A percentile compares a stretch with the other conserved stretches of the same genome.
These are phyloP conservation scores for Eupsilia transversa DNA, from an alignment of 2,888 invertebrate species.

Conservation along the genomic window DNA sequence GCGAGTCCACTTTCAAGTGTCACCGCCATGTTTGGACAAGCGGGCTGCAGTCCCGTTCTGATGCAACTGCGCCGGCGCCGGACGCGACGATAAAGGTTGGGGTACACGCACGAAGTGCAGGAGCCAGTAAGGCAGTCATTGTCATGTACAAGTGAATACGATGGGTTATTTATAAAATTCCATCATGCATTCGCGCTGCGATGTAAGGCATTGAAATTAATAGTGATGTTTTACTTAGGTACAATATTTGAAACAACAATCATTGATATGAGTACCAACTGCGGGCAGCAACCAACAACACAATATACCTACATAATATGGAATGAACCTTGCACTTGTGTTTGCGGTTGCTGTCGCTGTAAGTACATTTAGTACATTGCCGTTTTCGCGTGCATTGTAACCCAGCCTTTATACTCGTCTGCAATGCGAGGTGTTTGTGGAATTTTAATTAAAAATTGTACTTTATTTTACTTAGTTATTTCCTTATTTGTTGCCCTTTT, in stretches of 20 bases:
- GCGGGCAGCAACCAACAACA: not conserved
- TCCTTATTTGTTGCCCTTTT: slow-evolving; percentile 50
- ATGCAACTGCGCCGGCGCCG: slow-evolving; percentile 71
- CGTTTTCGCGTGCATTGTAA: slow-evolving; percentile 26
- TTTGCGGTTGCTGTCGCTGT: slow-evolving; percentile 32
- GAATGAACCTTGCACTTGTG: slow-evolving; percentile 23
- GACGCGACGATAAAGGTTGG: slow-evolving; percentile 41
- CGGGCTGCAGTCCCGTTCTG: slow-evolving; percentile 75
- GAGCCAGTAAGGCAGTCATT: slow-evolving; percentile 1
- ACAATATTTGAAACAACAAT: slow-evolving; percentile 6
- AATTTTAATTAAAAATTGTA: slow-evolving; percentile 59
- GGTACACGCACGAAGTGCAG: slow-evolving; percentile 16
- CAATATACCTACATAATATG: not conserved
- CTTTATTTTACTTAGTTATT: slow-evolving; percentile 49
- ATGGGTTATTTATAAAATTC: not conserved
- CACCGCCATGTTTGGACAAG: slow-evolving; percentile 75
- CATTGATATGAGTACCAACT: not conserved
- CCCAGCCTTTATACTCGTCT: slow-evolving; percentile 28
- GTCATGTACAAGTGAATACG: not conserved
- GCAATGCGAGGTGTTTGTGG: slow-evolving; percentile 40
- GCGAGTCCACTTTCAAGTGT: slow-evolving; percentile 65
- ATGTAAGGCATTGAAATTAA: not conserved
- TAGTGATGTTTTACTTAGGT: not conserved
- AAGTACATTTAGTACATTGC: not conserved
- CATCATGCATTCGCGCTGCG: not conserved